phyloP scores from a whole-genome alignment of 2,888 invertebrate species.

The Arrhopalites spinosus region DNA sequence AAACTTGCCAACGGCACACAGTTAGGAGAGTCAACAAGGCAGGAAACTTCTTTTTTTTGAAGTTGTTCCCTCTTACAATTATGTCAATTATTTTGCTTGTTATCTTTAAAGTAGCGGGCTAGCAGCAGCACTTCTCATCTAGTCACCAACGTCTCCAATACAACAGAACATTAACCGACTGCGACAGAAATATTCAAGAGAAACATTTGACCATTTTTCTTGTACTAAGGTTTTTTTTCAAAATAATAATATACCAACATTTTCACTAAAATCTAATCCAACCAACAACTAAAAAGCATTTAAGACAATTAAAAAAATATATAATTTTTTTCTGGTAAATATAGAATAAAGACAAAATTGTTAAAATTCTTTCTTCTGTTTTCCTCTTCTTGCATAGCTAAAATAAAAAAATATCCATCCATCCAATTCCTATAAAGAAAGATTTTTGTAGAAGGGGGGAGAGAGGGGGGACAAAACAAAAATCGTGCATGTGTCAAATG shows the following conservation, averaged over 20 bases:
- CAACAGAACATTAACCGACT: slow-evolving; percentile 11
- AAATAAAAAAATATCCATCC: no score
- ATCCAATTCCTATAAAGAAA: no score
- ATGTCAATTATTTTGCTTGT: slow-evolving; percentile 2
- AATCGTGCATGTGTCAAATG: no score
- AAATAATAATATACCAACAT: no score
- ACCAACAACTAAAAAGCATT: not conserved
- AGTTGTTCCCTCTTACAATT: slow-evolving; percentile 18
- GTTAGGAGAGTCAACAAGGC: slow-evolving; percentile 34
- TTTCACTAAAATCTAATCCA: not conserved
- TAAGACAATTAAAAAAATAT: not conserved
- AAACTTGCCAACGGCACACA: slow-evolving; percentile 31
- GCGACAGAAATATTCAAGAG: slow-evolving; percentile 16
- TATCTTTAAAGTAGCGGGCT: slow-evolving; percentile 1
- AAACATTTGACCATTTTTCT: not conserved
- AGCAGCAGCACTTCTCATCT: not conserved
- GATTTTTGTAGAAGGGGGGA: no score
- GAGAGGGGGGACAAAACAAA: no score
- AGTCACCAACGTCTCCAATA: slow-evolving; percentile 10
- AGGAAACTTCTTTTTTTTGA: slow-evolving; percentile 32
- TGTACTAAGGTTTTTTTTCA: no score
- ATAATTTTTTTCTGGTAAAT: no score
- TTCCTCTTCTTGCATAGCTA: no score
- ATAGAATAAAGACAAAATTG: no score
- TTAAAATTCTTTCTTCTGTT: no score